Conservation (phyloP, 2,113 vertebrate species). For the Cynoglossus semilaevis region DNA sequence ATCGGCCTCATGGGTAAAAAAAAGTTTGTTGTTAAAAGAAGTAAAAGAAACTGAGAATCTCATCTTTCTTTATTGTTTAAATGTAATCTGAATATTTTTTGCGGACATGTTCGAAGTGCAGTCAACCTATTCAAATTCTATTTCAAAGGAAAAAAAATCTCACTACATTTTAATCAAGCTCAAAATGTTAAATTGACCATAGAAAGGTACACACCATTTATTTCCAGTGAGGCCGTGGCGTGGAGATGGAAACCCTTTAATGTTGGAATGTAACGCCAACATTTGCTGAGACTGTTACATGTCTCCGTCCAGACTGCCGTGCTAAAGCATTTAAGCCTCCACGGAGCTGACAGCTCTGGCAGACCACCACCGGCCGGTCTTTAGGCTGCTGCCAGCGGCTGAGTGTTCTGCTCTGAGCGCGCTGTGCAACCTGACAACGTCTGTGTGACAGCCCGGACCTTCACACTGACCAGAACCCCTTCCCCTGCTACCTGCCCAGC, state of each 20-base stretch:
- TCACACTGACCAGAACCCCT: slow-evolving; percentile 72
- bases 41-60: slow-evolving; percentile 13
- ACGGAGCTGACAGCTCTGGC: slow-evolving; percentile 65
- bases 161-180: slow-evolving; percentile 27
- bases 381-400: slow-evolving; percentile 53
- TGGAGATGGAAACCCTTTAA: slow-evolving; percentile 58
- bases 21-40: not conserved
- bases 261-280: slow-evolving; percentile 49
- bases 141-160: slow-evolving; percentile 26
- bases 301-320: slow-evolving; percentile 53
- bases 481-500: slow-evolving; percentile 57
- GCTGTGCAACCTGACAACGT: slow-evolving; percentile 51
- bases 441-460: slow-evolving; percentile 72
- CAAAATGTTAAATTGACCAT: slow-evolving; percentile 48
- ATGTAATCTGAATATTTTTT: slow-evolving; percentile 10
- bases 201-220: slow-evolving; percentile 41
- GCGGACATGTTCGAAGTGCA: not conserved
- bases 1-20: too few relatives aligned
- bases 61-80: not conserved
- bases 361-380: slow-evolving; percentile 54
- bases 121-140: slow-evolving; percentile 14
- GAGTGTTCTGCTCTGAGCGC: slow-evolving; percentile 63
- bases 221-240: slow-evolving; percentile 12
- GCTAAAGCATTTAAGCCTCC: slow-evolving; percentile 63
- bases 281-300: slow-evolving; percentile 52